A percentile compares a stretch with the other conserved stretches of the same genome.
These are phyloP conservation scores for Crenuchus spilurus DNA, from an alignment of 2,797 vertebrate genomes.

Conservation along the genomic window DNA sequence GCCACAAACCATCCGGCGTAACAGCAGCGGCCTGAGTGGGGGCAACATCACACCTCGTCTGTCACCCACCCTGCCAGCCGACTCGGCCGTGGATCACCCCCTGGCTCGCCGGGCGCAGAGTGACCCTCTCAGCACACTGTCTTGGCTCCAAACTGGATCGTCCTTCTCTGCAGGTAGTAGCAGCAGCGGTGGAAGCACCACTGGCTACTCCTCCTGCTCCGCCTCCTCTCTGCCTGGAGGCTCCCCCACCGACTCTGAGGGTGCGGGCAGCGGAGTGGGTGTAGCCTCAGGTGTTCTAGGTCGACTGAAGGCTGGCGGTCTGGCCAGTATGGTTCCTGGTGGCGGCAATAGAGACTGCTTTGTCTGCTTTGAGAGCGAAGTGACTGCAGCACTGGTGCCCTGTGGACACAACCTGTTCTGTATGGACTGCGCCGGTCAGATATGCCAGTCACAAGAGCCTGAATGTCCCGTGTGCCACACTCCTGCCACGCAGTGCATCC, in stretches of 20 bases:
- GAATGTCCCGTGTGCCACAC: slow-evolving; percentile 94
- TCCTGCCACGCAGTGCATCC: slow-evolving; percentile 94
- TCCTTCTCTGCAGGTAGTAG: slow-evolving; percentile 85
- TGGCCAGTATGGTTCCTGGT: slow-evolving; percentile 65
- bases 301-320: slow-evolving; percentile 71
- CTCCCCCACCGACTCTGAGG: slow-evolving; percentile 86
- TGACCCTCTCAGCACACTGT: slow-evolving; percentile 85
- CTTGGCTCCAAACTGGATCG: slow-evolving; percentile 85
- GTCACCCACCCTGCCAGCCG: slow-evolving; percentile 89
- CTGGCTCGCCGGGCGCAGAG: slow-evolving; percentile 86
- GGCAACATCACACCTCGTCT: slow-evolving; percentile 84
- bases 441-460: slow-evolving; percentile 88
- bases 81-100: slow-evolving; percentile 82
- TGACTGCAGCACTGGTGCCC: slow-evolving; percentile 91
- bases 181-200: slow-evolving; percentile 80
- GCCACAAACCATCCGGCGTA: slow-evolving; percentile 66
- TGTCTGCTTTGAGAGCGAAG: slow-evolving; percentile 94
- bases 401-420: slow-evolving; percentile 98
- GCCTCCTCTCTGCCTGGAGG: slow-evolving; percentile 87
- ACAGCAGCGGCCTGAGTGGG: slow-evolving; percentile 83
- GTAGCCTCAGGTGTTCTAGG: slow-evolving; percentile 73
- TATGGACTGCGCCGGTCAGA: slow-evolving; percentile 96
- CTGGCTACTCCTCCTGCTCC: slow-evolving; percentile 87
- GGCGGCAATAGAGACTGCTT: slow-evolving; percentile 87
- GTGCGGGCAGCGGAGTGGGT: slow-evolving; percentile 77